Percentiles rank a stretch among this genome's conserved stretches.
Evolutionary conservation across 2,888 invertebrate genomes (phyloP).

Genomic region (Brachynemurus nebulosus): DNA sequence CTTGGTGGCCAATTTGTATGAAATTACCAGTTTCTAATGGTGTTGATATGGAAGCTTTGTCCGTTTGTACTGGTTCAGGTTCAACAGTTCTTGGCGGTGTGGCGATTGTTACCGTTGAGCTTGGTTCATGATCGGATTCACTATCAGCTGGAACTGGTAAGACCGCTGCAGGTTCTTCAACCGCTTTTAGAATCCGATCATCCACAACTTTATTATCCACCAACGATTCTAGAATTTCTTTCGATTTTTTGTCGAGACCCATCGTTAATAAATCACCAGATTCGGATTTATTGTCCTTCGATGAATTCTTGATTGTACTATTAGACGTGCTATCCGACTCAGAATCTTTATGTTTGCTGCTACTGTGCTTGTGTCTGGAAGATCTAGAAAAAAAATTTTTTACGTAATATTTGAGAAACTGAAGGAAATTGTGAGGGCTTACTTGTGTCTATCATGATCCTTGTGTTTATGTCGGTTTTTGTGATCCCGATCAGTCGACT

Average conservation of each 20-base stretch:
- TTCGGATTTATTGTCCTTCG: neutral
- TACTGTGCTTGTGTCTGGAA: constrained; percentile 4
- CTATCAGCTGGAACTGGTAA: constrained; percentile 30
- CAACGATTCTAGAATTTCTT: constrained; percentile 31
- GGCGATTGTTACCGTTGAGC: constrained; percentile 59
- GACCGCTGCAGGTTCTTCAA: constrained; percentile 28
- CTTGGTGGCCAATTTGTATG: no score
- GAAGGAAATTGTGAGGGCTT: no score
- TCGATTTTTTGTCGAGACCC: constrained; percentile 30
- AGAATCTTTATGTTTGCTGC: constrained; percentile 6
- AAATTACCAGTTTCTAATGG: no score
- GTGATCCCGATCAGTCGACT: constrained; percentile 2
- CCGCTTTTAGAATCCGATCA: constrained; percentile 38
- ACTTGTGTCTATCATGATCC: constrained; percentile 8
- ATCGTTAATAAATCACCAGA: constrained; percentile 21
- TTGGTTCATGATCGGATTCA: constrained; percentile 65
- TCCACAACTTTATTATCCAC: constrained; percentile 34
- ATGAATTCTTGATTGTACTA: neutral
- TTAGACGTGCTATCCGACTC: constrained; percentile 4
- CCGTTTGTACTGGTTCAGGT: constrained; percentile 18
- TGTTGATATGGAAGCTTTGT: no score
- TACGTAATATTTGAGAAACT: no score
- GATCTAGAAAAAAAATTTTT: constrained; percentile 5
- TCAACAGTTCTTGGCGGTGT: constrained; percentile 35
- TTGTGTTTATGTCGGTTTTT: constrained; percentile 7